A percentile compares a stretch with the other conserved stretches of the same genome.
Evolutionary conservation across 1,140 invertebrate genomes (phyloP).

Genomic region (Drosophila neocordata): DNA sequence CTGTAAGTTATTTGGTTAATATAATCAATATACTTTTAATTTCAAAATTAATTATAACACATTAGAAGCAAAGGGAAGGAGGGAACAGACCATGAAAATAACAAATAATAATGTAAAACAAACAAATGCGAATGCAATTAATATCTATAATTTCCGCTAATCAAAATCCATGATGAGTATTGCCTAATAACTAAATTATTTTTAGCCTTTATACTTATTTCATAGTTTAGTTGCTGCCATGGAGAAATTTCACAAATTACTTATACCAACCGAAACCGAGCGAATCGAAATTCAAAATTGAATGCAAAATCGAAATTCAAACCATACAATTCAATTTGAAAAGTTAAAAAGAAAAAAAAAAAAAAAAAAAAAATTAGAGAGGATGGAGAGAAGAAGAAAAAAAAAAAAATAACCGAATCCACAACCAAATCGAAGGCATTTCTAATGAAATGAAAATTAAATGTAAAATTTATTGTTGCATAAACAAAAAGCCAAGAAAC

Average conservation of each 20-base stretch:
- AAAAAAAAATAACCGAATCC: constrained; percentile 20
- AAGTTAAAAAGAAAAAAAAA: neutral
- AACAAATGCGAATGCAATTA: constrained; percentile 1
- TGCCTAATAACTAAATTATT: constrained; percentile 1
- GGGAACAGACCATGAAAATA: neutral
- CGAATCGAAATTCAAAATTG: neutral
- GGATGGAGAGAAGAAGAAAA: neutral
- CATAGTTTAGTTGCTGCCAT: neutral
- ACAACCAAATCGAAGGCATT: constrained; percentile 45
- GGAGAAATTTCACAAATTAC: constrained; percentile 4
- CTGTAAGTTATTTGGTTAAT: neutral
- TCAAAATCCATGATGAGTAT: neutral
- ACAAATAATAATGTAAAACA: neutral
- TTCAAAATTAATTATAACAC: neutral
- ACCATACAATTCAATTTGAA: neutral
- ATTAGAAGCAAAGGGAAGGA: neutral
- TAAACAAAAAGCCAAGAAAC: constrained; percentile 75
- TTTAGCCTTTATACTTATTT: neutral
- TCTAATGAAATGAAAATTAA: constrained; percentile 75
- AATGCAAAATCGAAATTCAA: constrained; percentile 3
- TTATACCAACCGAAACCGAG: neutral
- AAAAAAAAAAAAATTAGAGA: constrained; percentile 16
- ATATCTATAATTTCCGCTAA: constrained; percentile 9
- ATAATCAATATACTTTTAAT: neutral
- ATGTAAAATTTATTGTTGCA: constrained; percentile 80